These are phyloP conservation scores for Abrostola tripartita DNA, from an alignment of 2,888 invertebrate species.

Conservation along the genomic window DNA sequence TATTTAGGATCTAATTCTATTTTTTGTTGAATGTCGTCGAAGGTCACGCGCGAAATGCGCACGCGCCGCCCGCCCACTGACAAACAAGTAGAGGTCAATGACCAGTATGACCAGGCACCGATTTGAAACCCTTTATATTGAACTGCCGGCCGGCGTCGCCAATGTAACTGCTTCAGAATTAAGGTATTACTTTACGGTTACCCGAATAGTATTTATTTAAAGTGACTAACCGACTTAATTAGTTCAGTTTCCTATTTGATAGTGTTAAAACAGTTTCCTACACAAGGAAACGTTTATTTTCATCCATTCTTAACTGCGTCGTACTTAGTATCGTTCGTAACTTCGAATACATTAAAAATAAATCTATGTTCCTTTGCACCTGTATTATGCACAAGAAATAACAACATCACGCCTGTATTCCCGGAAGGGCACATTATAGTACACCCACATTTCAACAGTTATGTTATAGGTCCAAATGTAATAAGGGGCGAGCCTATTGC, in stretches of 20 bases:
- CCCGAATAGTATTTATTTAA: slow-evolving; percentile 28
- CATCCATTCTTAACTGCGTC: no score
- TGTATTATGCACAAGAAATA: no score
- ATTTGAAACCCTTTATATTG: slow-evolving; percentile 55
- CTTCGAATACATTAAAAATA: no score
- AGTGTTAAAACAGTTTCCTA: background rate
- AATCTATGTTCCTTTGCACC: no score
- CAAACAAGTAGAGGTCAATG: slow-evolving; percentile 74
- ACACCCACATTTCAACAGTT: no score
- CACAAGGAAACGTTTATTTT: no score
- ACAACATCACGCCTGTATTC: no score
- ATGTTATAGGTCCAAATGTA: no score
- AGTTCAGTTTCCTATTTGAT: slow-evolving; percentile 10
- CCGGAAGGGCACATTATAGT: no score
- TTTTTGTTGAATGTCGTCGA: slow-evolving; percentile 73
- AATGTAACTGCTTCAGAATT: slow-evolving; percentile 33
- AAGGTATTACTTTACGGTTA: slow-evolving; percentile 25
- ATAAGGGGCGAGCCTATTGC: no score
- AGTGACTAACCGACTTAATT: slow-evolving; percentile 13
- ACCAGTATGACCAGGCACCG: slow-evolving; percentile 66
- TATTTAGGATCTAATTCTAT: slow-evolving; percentile 60
- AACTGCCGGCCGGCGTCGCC: slow-evolving; percentile 35
- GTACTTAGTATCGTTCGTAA: no score
- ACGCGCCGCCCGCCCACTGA: slow-evolving; percentile 76
- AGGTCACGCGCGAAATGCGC: slow-evolving; percentile 71